phyloP scores from a whole-genome alignment of 1,140 invertebrate species.

The Ectropis grisescens region DNA sequence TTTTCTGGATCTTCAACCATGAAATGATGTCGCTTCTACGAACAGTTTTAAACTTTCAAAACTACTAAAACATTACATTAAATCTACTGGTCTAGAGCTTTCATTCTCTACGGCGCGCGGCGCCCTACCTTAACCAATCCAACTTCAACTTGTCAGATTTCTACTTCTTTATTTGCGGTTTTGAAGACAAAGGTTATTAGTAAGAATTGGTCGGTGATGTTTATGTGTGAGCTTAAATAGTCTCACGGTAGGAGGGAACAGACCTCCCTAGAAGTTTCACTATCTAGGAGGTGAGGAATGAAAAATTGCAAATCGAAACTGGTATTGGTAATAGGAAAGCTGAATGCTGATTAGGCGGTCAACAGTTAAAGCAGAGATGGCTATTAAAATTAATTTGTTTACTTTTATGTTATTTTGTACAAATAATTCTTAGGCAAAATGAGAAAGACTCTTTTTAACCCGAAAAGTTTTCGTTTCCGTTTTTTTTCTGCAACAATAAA shows the following conservation, averaged over 20 bases:
- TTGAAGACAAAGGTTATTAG: slow-evolving; percentile 47
- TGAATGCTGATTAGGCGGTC: neutral
- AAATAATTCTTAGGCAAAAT: neutral
- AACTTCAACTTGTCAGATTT: too few species aligned
- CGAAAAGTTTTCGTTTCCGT: too few species aligned
- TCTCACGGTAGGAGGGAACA: slow-evolving; percentile 31
- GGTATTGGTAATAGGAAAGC: neutral
- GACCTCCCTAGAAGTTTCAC: slow-evolving; percentile 34
- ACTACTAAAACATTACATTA: too few species aligned
- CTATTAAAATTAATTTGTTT: neutral
- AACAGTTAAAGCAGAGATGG: too few species aligned
- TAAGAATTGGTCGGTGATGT: slow-evolving; percentile 18
- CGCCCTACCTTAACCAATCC: too few species aligned
- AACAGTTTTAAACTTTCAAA: too few species aligned
- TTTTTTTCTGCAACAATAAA: too few species aligned
- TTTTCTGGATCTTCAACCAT: too few species aligned
- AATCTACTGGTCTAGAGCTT: too few species aligned
- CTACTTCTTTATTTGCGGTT: slow-evolving; percentile 34
- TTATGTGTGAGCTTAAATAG: slow-evolving; percentile 29
- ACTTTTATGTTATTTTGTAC: neutral
- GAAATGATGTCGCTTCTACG: too few species aligned
- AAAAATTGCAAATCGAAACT: neutral
- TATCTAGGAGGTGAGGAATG: too few species aligned
- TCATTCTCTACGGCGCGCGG: too few species aligned
- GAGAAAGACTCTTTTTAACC: neutral